Evolutionary conservation across 1,140 invertebrate species (phyloP).

Genomic region (Pectinophora gossypiella): DNA sequence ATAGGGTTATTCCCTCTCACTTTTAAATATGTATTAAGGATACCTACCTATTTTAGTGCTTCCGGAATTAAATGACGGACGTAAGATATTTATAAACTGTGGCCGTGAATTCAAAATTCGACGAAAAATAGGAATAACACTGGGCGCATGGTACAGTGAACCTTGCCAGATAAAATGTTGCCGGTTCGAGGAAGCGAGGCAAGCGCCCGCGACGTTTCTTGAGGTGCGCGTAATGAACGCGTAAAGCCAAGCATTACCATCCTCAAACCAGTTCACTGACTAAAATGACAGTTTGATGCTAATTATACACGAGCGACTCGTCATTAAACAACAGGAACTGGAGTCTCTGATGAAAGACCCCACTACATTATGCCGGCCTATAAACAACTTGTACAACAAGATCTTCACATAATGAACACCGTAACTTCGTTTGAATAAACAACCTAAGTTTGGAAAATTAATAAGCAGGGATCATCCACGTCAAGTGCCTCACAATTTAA

Average conservation of each 20-base stretch:
- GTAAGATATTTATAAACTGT: background rate
- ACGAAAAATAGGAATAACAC: background rate
- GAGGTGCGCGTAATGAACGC: constrained; percentile 20
- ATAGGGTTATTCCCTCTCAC: background rate
- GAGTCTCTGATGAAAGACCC: background rate
- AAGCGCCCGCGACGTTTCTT: constrained; percentile 31
- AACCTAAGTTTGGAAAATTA: background rate
- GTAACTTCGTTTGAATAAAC: background rate
- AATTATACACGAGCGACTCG: constrained; percentile 17
- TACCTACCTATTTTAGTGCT: background rate
- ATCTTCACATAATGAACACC: background rate
- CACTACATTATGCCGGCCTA: background rate
- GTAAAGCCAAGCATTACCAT: constrained; percentile 19
- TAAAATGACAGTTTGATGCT: constrained; percentile 20
- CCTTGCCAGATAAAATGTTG: constrained; percentile 45
- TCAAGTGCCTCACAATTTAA: too few relatives aligned
- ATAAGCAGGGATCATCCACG: background rate
- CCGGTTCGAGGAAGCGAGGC: constrained; percentile 45
- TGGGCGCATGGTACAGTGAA: constrained; percentile 42
- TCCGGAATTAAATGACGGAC: background rate
- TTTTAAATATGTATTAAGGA: too few relatives aligned
- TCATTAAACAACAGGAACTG: constrained; percentile 6
- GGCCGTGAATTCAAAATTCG: background rate
- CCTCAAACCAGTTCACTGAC: constrained; percentile 29
- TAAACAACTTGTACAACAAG: background rate